Base-by-base conservation (phyloP, 1,140 invertebrate genomes). In the Zaprionus africanus region DNA sequence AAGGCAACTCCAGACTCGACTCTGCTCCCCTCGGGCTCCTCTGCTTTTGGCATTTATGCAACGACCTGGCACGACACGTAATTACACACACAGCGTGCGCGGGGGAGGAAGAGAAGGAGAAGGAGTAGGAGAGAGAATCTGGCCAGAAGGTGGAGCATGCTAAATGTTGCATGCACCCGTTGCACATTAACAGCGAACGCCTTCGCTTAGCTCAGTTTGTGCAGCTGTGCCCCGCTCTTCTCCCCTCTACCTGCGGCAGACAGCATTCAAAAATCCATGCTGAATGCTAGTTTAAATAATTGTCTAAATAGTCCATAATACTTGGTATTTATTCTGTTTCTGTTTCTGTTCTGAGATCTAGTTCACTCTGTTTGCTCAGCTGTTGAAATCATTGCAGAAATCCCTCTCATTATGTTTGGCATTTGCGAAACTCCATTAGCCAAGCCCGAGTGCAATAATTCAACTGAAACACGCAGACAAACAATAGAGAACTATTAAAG, bases 121-220 rank as follows among this genome's bases (percentile, higher is more conserved):
- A 49, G 6, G 43, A 4, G n/a, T 6, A 24, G 63, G 63, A 13
- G 24, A 24, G 54, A 68, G 60, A 17, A 46, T 51, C 54, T 64
- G 41, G 46, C 56, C 53, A 61, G 58, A 73, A 77, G 79, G 72
- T 79, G 83, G 71, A 73, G 77, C 83, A 57, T 74, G 74, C 77
- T 87, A 87, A 87, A 87, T 87, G 84, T 78, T 81, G 83, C 83
- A 86, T 83, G 84, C 83, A 82, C 63, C 78, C 84, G 54, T n/a
- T 66, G 76, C 72, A 82, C 80, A 80, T 80, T 78, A 87, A 78
- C 79, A 80, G 79, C 66, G 54, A 77, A 87, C 83, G 83, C 83
- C 83, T 77, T 56, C 65, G 28, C 61, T 54, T 34, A 13, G 22
- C 56, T 53, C 15, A 51, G 63, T 69, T 82, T 66, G 49, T 31